Conservation (phyloP, 2,113 vertebrate species). For the Epinephelus cyanopodus region DNA sequence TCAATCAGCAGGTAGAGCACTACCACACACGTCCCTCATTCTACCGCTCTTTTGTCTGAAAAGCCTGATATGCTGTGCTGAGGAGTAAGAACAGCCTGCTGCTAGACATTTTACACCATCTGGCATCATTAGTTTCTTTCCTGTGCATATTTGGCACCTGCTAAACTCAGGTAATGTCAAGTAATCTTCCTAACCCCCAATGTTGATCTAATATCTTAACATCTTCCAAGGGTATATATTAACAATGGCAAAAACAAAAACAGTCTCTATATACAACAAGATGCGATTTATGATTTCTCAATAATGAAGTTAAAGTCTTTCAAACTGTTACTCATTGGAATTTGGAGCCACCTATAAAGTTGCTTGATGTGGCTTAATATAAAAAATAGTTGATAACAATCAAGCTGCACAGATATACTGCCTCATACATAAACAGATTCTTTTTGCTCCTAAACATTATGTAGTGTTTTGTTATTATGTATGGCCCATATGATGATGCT, state of each 20-base stretch:
- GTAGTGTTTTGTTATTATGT: constrained; percentile 3
- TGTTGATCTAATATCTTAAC: not conserved
- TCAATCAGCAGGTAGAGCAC: constrained; percentile 74
- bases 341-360: not conserved
- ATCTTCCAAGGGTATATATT: not conserved
- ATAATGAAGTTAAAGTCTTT: not conserved
- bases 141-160: constrained; percentile 1
- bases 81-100: constrained; percentile 17
- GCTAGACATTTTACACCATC: constrained; percentile 21
- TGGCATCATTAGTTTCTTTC: constrained; percentile 9
- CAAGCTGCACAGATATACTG: no score
- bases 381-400: no score
- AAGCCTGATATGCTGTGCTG: constrained; percentile 38
- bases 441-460: not conserved
- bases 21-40: constrained; percentile 35
- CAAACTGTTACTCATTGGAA: not conserved
- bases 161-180: not conserved
- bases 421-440: not conserved
- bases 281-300: not conserved
- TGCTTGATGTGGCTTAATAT: not conserved
- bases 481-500: not conserved
- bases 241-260: not conserved
- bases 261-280: not conserved
- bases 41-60: constrained; percentile 47
- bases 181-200: not conserved